phyloP scores from a whole-genome alignment of 53 echinoderm and acorn worm species.

The Luidia sarsii region DNA sequence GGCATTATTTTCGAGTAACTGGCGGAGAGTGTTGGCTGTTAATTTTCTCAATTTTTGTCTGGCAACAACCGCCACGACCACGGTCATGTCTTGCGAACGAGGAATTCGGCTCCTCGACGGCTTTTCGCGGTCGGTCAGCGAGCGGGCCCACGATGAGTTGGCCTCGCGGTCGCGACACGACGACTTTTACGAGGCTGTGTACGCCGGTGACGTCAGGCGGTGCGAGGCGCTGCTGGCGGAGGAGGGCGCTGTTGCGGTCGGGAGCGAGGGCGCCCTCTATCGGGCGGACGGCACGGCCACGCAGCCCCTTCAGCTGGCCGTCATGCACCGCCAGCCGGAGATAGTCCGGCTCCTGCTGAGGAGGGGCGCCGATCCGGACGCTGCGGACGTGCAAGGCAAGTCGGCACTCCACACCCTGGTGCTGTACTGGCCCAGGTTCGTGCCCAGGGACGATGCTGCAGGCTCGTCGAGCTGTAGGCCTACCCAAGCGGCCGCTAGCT shows the following conservation, averaged over 20 bases:
- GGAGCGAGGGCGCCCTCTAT: no score
- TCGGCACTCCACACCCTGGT: conserved; percentile 42
- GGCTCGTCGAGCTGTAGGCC: background rate
- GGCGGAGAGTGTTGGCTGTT: no score
- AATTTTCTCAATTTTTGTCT: no score
- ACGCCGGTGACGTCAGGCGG: conserved; percentile 22
- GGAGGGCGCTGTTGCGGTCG: conserved; percentile 15
- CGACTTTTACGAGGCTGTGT: conserved; percentile 39
- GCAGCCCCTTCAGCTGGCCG: conserved; percentile 38
- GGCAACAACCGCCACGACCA: no score
- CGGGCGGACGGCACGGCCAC: no score
- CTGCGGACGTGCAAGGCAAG: conserved; percentile 33
- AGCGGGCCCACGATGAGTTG: no score
- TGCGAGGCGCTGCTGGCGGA: conserved; percentile 40
- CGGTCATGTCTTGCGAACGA: no score
- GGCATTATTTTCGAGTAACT: no score
- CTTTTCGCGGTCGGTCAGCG: no score
- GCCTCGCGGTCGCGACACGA: no score
- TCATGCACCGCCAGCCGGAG: conserved; percentile 49
- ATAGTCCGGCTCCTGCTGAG: conserved; percentile 34
- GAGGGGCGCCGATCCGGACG: conserved; percentile 42
- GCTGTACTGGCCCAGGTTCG: conserved; percentile 50
- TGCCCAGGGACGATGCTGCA: conserved; percentile 6
- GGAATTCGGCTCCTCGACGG: no score
- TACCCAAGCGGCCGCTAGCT: background rate